A percentile compares a stretch with the other conserved stretches of the same genome.
These are phyloP conservation scores for Cuculus canorus DNA, from an alignment of 2,797 vertebrate genomes.

Conservation along the genomic window DNA sequence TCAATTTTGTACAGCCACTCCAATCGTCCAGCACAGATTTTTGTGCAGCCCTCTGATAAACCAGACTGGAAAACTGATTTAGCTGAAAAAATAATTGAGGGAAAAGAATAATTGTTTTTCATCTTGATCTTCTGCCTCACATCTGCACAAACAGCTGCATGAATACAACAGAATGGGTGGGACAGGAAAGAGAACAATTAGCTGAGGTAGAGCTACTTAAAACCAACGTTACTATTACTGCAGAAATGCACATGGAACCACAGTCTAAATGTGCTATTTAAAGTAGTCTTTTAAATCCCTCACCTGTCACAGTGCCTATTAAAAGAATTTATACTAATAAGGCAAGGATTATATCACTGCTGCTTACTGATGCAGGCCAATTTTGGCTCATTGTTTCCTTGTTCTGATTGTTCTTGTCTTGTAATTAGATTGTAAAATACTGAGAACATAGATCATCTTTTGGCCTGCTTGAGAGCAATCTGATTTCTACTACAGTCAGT, in stretches of 20 bases:
- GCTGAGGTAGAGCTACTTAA: slow-evolving; percentile 40
- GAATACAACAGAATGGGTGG: slow-evolving; percentile 48
- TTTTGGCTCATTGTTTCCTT: slow-evolving; percentile 32
- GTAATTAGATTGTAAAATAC: neutral
- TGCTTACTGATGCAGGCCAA: neutral
- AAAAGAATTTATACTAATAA: slow-evolving; percentile 46
- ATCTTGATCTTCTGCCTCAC: slow-evolving; percentile 22
- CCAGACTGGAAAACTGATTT: neutral
- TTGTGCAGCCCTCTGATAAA: neutral
- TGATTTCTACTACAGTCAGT: neutral
- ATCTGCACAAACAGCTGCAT: slow-evolving; percentile 50
- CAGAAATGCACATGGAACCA: slow-evolving; percentile 17
- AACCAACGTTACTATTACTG: slow-evolving; percentile 6
- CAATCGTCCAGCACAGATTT: neutral
- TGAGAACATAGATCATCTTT: neutral
- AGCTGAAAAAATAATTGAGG: slow-evolving; percentile 29
- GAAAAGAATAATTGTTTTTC: slow-evolving; percentile 7
- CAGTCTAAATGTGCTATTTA: slow-evolving; percentile 34
- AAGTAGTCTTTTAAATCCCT: slow-evolving; percentile 44
- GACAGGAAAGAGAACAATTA: slow-evolving; percentile 61
- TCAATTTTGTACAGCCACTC: neutral
- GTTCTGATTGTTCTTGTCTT: neutral
- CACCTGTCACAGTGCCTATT: slow-evolving; percentile 50
- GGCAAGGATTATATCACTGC: slow-evolving; percentile 14
- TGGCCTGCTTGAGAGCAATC: neutral